Percentiles rank a stretch among this genome's conserved stretches.
Evolutionary conservation across 2,797 vertebrate species (phyloP).

Genomic region (Lagorchestes hirsutus): DNA sequence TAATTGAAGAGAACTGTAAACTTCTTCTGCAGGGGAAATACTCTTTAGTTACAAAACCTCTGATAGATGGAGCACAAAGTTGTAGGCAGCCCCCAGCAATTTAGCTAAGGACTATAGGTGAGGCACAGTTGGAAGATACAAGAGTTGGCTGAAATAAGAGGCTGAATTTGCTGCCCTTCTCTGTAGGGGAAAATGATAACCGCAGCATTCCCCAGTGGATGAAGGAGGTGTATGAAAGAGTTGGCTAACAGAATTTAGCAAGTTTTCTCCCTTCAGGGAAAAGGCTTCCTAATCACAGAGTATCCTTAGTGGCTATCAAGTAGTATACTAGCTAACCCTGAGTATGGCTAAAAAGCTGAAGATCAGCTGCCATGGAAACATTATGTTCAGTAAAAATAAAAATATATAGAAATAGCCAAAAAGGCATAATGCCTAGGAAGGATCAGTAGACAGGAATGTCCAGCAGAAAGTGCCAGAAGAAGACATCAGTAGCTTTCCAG

Average conservation of each 20-base stretch:
- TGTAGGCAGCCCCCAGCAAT: background rate
- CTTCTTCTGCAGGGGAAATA: background rate
- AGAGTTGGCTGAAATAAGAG: background rate
- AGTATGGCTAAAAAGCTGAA: background rate
- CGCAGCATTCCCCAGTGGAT: background rate
- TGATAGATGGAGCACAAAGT: background rate
- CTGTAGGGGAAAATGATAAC: background rate
- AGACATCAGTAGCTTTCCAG: background rate
- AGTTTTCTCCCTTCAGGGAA: background rate
- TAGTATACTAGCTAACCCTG: background rate
- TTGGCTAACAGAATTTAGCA: background rate
- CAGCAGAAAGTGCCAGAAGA: background rate
- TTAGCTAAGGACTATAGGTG: background rate
- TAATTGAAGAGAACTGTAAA: background rate
- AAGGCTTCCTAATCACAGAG: background rate
- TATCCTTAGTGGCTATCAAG: background rate
- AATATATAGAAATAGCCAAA: background rate
- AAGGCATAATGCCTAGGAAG: background rate
- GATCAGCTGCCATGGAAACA: background rate
- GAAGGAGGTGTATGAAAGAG: background rate
- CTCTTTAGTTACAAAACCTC: background rate
- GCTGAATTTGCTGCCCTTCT: background rate
- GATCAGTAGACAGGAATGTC: background rate
- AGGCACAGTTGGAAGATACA: background rate
- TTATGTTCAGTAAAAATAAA: background rate